Conservation (phyloP, 92 coral and sea anemone species). For the Zoanthus sociatus region DNA sequence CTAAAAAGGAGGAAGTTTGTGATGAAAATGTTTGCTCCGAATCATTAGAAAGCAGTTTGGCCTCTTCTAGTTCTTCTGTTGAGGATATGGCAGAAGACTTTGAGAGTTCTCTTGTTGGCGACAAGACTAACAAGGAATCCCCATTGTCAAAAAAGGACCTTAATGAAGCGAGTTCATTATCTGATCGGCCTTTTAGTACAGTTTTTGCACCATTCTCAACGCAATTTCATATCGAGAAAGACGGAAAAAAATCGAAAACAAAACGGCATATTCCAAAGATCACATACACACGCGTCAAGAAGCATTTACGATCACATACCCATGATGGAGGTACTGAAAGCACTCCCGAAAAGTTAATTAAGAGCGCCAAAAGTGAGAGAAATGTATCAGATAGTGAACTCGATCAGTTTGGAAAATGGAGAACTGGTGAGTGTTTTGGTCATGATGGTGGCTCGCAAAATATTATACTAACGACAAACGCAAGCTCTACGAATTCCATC, state of each 20-base stretch:
- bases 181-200: conserved; percentile 53
- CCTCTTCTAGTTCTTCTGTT: conserved; percentile 21
- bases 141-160: conserved; percentile 35
- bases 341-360: background rate
- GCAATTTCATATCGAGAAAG: conserved; percentile 51
- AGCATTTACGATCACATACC: conserved; percentile 10
- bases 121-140: conserved; percentile 30
- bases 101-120: background rate
- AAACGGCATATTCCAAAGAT: conserved; percentile 56
- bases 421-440: background rate
- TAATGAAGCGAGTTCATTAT: conserved; percentile 38
- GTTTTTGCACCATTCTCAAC: conserved; percentile 63
- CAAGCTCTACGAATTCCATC: conserved; percentile 23
- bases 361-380: background rate
- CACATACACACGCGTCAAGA: background rate
- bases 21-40: conserved; percentile 18
- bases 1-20: conserved; percentile 53
- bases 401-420: background rate
- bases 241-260: conserved; percentile 45
- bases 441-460: conserved; percentile 23
- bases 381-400: background rate
- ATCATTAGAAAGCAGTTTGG: conserved; percentile 32
- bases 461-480: background rate
- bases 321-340: conserved; percentile 9
- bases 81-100: conserved; percentile 37